Conservation (phyloP, 2,113 vertebrate species). For the Spermophilus dauricus region DNA sequence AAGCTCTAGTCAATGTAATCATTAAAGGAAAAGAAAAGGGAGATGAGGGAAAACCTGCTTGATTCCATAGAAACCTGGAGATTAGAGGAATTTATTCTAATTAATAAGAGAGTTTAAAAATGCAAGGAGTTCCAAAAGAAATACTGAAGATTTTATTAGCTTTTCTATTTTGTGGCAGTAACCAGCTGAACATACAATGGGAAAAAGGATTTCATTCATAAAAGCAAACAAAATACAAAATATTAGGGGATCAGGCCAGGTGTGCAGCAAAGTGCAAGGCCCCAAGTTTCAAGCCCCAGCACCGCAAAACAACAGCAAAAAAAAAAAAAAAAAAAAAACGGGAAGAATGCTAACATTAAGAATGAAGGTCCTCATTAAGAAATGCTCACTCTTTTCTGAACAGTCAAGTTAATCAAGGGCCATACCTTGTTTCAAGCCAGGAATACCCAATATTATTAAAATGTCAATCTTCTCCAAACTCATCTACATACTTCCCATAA, state of each 20-base stretch:
- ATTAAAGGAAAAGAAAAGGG: conserved; percentile 22
- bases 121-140: conserved; percentile 36
- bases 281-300: background rate
- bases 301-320: too few relatives aligned
- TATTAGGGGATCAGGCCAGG: background rate
- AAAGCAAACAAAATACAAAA: background rate
- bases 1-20: conserved; percentile 6
- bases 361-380: background rate
- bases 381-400: background rate
- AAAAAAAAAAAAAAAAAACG: background rate
- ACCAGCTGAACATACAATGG: conserved; percentile 25
- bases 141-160: background rate
- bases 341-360: background rate
- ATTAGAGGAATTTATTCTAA: conserved; percentile 46
- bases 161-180: conserved; percentile 15
- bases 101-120: conserved; percentile 30
- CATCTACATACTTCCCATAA: background rate
- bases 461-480: background rate
- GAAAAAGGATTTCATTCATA: background rate
- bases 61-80: background rate
- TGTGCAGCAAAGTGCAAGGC: background rate
- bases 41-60: background rate
- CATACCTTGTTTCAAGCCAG: background rate
- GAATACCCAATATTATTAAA: conserved; percentile 16
- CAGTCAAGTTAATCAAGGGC: background rate